phyloP scores from a whole-genome alignment of 2,797 vertebrate genomes.

The Momotus momota region DNA sequence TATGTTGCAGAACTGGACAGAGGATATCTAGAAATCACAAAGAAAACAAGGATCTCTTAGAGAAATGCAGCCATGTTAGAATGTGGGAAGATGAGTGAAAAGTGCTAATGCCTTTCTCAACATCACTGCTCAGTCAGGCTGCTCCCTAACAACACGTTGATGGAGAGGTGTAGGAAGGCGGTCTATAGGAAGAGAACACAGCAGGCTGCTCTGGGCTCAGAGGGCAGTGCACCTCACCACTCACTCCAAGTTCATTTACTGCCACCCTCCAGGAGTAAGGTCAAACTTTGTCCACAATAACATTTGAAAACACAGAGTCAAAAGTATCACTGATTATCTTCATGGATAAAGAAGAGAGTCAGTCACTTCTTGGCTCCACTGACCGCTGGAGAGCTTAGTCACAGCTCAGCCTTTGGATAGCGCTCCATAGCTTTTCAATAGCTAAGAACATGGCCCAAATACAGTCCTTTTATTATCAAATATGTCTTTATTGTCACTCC shows the following conservation, averaged over 20 bases:
- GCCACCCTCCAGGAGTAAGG: neutral
- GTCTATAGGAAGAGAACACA: neutral
- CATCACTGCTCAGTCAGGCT: neutral
- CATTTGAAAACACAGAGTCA: neutral
- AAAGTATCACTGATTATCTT: neutral
- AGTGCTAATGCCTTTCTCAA: neutral
- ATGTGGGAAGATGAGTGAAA: neutral
- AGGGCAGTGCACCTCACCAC: neutral
- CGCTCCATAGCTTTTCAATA: neutral
- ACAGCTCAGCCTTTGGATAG: neutral
- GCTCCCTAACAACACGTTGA: neutral
- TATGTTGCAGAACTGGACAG: slow-evolving; percentile 94
- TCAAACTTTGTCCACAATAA: neutral
- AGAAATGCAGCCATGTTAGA: neutral
- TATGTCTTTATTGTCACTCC: neutral
- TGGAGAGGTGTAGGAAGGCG: neutral
- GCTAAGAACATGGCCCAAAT: neutral
- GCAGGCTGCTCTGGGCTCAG: neutral
- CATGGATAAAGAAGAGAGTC: neutral
- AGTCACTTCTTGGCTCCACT: neutral
- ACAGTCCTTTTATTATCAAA: neutral
- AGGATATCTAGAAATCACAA: slow-evolving; percentile 80
- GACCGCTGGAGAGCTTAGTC: neutral
- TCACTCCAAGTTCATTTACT: neutral
- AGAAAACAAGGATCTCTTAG: neutral